Conservation (phyloP, 1,140 invertebrate genomes). For the Drosophila melanica region DNA sequence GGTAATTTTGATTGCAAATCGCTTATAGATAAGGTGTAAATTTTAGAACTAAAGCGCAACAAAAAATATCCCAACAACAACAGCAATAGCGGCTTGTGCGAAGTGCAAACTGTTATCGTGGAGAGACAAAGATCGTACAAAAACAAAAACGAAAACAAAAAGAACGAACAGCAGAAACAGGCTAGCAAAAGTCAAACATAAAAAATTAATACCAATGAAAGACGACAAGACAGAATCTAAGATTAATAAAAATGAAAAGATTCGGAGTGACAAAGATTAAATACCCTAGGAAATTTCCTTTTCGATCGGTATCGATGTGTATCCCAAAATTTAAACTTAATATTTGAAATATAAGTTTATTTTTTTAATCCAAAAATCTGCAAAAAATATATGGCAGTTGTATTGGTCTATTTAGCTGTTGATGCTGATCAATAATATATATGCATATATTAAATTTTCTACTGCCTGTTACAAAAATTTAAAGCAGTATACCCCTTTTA, state of each 20-base stretch:
- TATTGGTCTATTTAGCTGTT: too few relatives aligned
- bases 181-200: neutral
- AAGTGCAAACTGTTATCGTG: conserved; percentile 35
- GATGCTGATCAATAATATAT: too few relatives aligned
- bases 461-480: too few relatives aligned
- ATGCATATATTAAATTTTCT: too few relatives aligned
- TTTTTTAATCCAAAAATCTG: too few relatives aligned
- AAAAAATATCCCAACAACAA: conserved; percentile 6
- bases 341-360: too few relatives aligned
- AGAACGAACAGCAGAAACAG: conserved; percentile 2
- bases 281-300: neutral
- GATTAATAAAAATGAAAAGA: neutral
- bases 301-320: too few relatives aligned
- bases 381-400: too few relatives aligned
- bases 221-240: conserved; percentile 13
- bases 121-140: conserved; percentile 20
- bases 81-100: conserved; percentile 13
- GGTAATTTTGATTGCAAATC: conserved; percentile 60
- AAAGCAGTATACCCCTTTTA: too few relatives aligned
- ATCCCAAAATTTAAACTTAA: too few relatives aligned
- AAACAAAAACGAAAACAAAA: conserved; percentile 8
- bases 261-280: neutral
- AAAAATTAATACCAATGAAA: conserved; percentile 19
- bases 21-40: conserved; percentile 51
- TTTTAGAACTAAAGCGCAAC: conserved; percentile 19